phyloP scores from a whole-genome alignment of 2,888 invertebrate genomes.

The Hypomecis atomaria region DNA sequence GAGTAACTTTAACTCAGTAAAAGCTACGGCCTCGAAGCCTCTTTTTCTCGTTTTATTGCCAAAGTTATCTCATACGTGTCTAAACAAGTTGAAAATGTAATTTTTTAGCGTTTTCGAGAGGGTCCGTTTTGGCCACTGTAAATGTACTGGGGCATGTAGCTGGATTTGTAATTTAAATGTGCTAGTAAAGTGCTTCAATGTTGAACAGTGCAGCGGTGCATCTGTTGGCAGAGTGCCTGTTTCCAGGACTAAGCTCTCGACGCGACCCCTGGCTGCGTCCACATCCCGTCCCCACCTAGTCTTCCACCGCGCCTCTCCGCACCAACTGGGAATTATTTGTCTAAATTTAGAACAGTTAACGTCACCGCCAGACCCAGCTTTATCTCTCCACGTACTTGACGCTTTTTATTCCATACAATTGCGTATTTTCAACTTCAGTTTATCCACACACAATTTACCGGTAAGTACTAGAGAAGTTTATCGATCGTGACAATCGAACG shows the following conservation, averaged over 20 bases:
- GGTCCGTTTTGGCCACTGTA: constrained; percentile 35
- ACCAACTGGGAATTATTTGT: constrained; percentile 59
- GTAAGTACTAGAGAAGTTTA: constrained; percentile 1
- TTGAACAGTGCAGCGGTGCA: constrained; percentile 54
- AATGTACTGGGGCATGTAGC: constrained; percentile 37
- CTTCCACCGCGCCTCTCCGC: constrained; percentile 52
- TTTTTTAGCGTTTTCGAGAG: constrained; percentile 52
- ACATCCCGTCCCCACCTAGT: constrained; percentile 50
- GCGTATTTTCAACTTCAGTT: constrained; percentile 23
- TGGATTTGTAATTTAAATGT: constrained; percentile 50
- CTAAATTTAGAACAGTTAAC: constrained; percentile 60
- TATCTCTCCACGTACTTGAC: constrained; percentile 40
- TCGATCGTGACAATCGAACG: constrained; percentile 5
- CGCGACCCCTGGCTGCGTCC: constrained; percentile 44
- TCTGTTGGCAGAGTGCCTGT: constrained; percentile 72
- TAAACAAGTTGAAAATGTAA: constrained; percentile 64
- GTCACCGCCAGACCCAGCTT: constrained; percentile 50
- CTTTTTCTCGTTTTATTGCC: constrained; percentile 77
- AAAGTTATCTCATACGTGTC: constrained; percentile 78
- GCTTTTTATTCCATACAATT: constrained; percentile 39
- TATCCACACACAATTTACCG: neutral
- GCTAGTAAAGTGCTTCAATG: constrained; percentile 52
- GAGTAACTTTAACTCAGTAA: constrained; percentile 75
- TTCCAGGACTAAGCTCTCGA: constrained; percentile 54
- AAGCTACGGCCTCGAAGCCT: constrained; percentile 70